Percentiles rank a stretch among this genome's conserved stretches.
phyloP scores from a whole-genome alignment of 1,140 invertebrate genomes.

The Lineus longissimus region DNA sequence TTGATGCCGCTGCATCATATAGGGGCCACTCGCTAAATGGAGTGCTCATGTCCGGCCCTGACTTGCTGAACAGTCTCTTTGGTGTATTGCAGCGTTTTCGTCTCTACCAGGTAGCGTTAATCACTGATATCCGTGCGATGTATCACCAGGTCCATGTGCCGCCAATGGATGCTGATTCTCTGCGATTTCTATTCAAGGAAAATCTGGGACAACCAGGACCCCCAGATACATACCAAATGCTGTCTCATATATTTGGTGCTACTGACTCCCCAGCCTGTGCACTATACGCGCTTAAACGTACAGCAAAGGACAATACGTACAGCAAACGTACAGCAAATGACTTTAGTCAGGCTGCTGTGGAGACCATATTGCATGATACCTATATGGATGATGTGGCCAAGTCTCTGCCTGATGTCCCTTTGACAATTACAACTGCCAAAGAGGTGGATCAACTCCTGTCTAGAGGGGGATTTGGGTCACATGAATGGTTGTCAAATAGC shows the following conservation, averaged over 20 bases:
- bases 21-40: conserved; percentile 32
- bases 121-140: conserved; percentile 23
- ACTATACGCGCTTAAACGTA: conserved; percentile 16
- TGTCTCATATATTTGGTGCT: conserved; percentile 22
- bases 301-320: conserved; percentile 16
- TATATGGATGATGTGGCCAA: conserved; percentile 22
- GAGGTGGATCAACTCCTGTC: background rate
- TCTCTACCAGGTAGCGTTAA: conserved; percentile 21
- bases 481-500: conserved; percentile 14
- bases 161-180: conserved; percentile 11
- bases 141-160: conserved; percentile 23
- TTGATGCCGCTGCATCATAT: conserved; percentile 22
- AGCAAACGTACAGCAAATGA: no score
- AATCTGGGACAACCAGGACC: conserved; percentile 10
- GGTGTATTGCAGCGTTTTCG: conserved; percentile 29
- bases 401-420: background rate
- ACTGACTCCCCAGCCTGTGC: conserved; percentile 22
- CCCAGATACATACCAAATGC: conserved; percentile 20
- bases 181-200: conserved; percentile 20
- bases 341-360: background rate
- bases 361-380: conserved; percentile 14
- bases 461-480: conserved; percentile 13
- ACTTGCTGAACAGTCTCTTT: conserved; percentile 39
- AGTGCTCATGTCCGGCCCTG: conserved; percentile 34
- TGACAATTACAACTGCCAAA: conserved; percentile 9